Evolutionary conservation across 2,888 invertebrate species (phyloP), one percentile per base, ranked within the genome.

Genomic region (Cephus pygmeus): DNA sequence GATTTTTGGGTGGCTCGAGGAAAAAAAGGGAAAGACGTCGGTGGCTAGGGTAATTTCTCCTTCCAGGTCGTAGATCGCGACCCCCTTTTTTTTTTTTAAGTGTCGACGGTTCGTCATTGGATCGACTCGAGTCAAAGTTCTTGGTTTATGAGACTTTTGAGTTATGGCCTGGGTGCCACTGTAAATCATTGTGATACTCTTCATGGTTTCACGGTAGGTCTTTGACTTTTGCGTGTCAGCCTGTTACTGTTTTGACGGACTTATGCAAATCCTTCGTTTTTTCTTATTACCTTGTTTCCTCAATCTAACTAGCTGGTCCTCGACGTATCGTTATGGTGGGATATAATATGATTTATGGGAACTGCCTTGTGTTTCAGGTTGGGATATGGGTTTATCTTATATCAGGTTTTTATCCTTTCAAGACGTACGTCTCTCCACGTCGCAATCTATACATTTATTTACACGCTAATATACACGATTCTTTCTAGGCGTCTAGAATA

Each of bases 401-500:
- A 9, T 56, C 23, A 56, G 56, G 56, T 56, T 34, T 73, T 12
- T 31, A 4, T 36, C 36, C 34, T 76, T 69, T 34, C 35, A 23
- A 33, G 33, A 35, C 35, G 31, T 36, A 76, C 69, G 40, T 71
- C 71, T 31, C 71, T 71, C 69, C 36, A 69, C 74, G 73, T 76
- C 76, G 33, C 78, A 76, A 83, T 88, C 88, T 90, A 88, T 90
- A 90, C 91, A 91, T 86, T 89, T 91, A 91, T 91, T 91, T 91
- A 91, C 91, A 91, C 80, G 80, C 89, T 91, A 90, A 90, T 91
- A 88, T 90, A 91, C 91, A 90, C 84, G 81, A 85, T 84, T 78
- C 73, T 80, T 83, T 82, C 34, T 23, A 74, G 73, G 71, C 75
- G 75, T 40, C 77, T 82, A 78, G 76, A 79, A 79, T 81, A 81